Conservation (phyloP, 2,113 vertebrate genomes). For the Mobula hypostoma region DNA sequence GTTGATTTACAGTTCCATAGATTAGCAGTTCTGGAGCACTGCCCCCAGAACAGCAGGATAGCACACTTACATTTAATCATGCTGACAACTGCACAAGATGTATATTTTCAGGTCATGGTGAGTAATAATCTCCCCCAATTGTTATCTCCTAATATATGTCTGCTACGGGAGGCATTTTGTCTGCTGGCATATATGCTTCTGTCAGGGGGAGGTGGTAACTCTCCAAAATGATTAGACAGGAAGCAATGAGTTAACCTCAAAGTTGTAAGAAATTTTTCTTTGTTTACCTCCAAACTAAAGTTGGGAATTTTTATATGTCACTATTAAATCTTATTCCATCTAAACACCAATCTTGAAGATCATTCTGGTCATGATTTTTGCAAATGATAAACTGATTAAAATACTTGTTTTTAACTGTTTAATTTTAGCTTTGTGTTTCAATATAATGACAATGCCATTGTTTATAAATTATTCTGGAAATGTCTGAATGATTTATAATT, state of each 20-base stretch:
- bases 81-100: background rate
- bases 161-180: background rate
- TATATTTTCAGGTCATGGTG: conserved; percentile 26
- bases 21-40: background rate
- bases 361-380: background rate
- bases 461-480: conserved; percentile 5
- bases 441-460: conserved; percentile 1
- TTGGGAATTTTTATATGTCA: background rate
- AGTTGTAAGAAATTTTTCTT: background rate
- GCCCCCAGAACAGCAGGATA: background rate
- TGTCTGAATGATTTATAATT: conserved; percentile 21
- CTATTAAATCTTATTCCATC: background rate
- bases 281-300: background rate
- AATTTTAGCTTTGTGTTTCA: background rate
- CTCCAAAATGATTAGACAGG: background rate
- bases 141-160: conserved; percentile 1
- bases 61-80: conserved; percentile 22
- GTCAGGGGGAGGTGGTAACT: background rate
- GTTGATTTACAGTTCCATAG: background rate
- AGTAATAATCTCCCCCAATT: conserved; percentile 18
- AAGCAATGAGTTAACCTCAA: background rate
- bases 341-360: background rate
- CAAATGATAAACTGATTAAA: background rate
- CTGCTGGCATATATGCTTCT: background rate
- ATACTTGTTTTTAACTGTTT: background rate